Percentiles rank a stretch among this genome's conserved stretches.
phyloP scores from a whole-genome alignment of 2,797 vertebrate species.

The Lophius americanus region DNA sequence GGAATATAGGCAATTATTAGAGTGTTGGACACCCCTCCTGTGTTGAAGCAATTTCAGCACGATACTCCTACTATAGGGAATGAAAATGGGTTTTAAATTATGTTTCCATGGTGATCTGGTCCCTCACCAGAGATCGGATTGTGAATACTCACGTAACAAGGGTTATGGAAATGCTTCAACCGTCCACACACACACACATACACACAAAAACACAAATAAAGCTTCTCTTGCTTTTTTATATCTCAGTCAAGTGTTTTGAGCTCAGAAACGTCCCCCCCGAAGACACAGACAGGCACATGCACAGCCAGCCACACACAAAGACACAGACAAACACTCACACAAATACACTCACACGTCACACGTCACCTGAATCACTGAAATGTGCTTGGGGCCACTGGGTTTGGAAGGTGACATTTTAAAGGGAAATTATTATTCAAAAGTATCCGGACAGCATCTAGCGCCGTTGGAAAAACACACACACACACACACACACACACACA shows the following conservation, averaged over 20 bases:
- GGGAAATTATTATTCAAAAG: conserved; percentile 72
- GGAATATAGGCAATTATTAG: background rate
- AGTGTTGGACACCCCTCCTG: background rate
- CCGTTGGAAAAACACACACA: conserved; percentile 49
- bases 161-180: conserved; percentile 27
- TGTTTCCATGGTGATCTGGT: conserved; percentile 49
- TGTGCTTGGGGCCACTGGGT: conserved; percentile 65
- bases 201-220: background rate
- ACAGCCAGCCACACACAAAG: conserved; percentile 15
- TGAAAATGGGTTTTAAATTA: conserved; percentile 38
- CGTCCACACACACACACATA: conserved; percentile 7
- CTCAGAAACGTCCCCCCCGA: background rate
- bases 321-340: conserved; percentile 10
- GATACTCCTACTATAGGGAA: conserved; percentile 5
- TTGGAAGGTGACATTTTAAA: conserved; percentile 79
- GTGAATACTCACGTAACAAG: conserved; percentile 38
- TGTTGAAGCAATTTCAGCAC: background rate
- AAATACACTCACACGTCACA: conserved; percentile 16
- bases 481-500: conserved; percentile 2
- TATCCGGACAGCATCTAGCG: conserved; percentile 36
- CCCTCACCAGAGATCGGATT: conserved; percentile 19
- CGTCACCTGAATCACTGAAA: conserved; percentile 16
- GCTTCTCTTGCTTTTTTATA: conserved; percentile 21
- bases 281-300: background rate
- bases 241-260: conserved; percentile 26